phyloP scores from a whole-genome alignment of 2,113 vertebrate genomes.

The Asarcornis scutulata region DNA sequence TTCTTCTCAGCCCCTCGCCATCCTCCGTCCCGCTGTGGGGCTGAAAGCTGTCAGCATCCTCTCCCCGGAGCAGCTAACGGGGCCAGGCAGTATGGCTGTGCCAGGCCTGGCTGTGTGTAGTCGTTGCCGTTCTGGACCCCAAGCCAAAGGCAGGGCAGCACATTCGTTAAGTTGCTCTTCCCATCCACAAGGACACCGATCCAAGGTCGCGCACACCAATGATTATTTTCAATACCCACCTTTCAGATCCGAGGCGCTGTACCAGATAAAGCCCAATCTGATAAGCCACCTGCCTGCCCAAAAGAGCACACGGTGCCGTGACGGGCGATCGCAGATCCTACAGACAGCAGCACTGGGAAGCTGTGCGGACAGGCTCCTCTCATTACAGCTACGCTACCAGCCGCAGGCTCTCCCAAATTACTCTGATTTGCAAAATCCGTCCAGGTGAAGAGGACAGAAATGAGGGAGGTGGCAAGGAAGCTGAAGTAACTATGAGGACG shows the following conservation, averaged over 20 bases:
- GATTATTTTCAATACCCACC: background rate
- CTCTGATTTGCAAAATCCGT: background rate
- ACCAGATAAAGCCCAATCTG: background rate
- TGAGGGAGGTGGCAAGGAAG: background rate
- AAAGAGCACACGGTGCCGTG: background rate
- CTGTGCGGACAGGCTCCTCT: background rate
- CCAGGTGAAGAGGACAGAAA: background rate
- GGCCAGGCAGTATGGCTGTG: background rate
- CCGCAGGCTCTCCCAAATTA: background rate
- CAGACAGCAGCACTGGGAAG: constrained; percentile 4
- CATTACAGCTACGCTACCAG: background rate
- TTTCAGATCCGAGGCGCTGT: background rate
- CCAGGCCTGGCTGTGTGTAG: background rate
- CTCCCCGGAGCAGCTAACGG: background rate
- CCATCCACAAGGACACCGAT: background rate
- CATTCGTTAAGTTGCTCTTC: background rate
- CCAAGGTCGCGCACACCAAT: background rate
- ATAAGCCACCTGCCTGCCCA: background rate
- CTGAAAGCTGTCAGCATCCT: background rate
- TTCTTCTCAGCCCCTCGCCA: background rate
- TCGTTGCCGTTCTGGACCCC: background rate
- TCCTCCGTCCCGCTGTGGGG: background rate
- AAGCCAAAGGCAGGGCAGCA: background rate
- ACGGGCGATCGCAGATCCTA: background rate
- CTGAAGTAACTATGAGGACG: background rate